phyloP scores from a whole-genome alignment of 2,113 vertebrate species.

The Syngnathus typhle region DNA sequence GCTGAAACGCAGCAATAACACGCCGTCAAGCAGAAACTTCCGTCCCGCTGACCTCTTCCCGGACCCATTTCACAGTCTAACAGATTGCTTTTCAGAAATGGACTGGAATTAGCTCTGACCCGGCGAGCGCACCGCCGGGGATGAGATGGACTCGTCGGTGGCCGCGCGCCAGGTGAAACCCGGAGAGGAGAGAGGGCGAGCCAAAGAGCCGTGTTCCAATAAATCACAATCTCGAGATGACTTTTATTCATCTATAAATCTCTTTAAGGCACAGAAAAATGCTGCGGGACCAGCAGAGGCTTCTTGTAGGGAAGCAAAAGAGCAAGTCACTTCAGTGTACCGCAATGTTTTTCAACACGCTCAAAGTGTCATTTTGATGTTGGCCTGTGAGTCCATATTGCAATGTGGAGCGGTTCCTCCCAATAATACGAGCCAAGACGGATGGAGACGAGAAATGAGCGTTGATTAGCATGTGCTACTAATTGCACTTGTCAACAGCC shows the following conservation, averaged over 20 bases:
- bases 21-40: constrained; percentile 41
- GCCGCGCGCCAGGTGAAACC: constrained; percentile 47
- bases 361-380: constrained; percentile 71
- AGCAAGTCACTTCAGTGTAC: constrained; percentile 41
- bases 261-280: constrained; percentile 27
- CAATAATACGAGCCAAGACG: neutral
- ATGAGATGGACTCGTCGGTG: constrained; percentile 36
- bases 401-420: constrained; percentile 55
- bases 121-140: constrained; percentile 26
- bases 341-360: constrained; percentile 42
- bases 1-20: constrained; percentile 37
- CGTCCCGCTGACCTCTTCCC: constrained; percentile 36
- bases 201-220: constrained; percentile 59
- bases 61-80: constrained; percentile 48
- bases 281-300: constrained; percentile 18
- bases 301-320: constrained; percentile 43
- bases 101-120: constrained; percentile 54
- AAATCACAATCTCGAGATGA: constrained; percentile 63
- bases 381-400: constrained; percentile 38
- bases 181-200: constrained; percentile 47
- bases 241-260: constrained; percentile 68
- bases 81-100: constrained; percentile 53
- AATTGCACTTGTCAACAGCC: constrained; percentile 53
- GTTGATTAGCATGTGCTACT: constrained; percentile 56
- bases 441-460: neutral